phyloP scores from a whole-genome alignment of 2,113 vertebrate genomes.

The Mus musculus region DNA sequence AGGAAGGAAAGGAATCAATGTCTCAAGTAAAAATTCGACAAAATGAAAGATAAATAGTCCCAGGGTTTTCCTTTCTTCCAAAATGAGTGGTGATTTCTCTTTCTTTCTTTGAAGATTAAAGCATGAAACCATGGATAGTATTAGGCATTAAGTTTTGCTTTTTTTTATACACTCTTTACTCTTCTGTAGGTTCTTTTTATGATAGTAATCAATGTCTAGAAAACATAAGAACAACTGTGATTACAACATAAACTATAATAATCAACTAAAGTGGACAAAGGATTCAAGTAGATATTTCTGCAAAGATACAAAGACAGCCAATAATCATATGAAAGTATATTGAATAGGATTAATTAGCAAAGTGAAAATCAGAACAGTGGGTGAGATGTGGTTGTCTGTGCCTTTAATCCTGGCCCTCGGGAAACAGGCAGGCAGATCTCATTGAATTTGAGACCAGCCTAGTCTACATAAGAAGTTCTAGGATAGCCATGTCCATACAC shows the following conservation, averaged over 20 bases:
- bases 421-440: neutral
- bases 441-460: neutral
- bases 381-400: neutral
- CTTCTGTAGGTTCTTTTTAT: neutral
- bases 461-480: neutral
- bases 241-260: neutral
- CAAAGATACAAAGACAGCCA: neutral
- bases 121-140: neutral
- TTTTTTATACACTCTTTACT: neutral
- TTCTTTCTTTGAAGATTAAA: neutral
- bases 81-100: neutral
- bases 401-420: neutral
- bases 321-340: too few relatives aligned
- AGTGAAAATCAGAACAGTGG: neutral
- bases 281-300: neutral
- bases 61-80: constrained; percentile 12
- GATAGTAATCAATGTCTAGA: neutral
- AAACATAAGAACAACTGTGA: too few relatives aligned
- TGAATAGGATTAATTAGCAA: neutral
- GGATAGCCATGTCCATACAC: neutral
- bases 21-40: constrained; percentile 21
- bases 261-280: neutral
- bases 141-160: neutral
- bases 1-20: constrained; percentile 41
- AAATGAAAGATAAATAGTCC: neutral